These are phyloP conservation scores for Leptinotarsa lineolata DNA, from an alignment of 1,140 invertebrate species.

Conservation along the genomic window DNA sequence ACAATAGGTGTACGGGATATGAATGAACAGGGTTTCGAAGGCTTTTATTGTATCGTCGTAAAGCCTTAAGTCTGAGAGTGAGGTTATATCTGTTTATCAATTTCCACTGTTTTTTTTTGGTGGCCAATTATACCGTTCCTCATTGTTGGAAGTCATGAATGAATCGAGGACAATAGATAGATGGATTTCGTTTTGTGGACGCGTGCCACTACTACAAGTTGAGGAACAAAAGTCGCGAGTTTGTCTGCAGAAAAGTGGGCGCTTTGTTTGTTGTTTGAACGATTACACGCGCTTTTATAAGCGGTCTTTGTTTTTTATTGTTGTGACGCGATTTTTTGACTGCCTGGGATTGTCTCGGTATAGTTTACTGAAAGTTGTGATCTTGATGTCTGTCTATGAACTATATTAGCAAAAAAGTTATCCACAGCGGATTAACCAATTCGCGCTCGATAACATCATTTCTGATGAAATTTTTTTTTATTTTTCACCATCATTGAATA, in stretches of 20 bases:
- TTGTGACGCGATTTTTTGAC: background rate
- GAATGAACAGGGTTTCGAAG: background rate
- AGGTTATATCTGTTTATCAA: background rate
- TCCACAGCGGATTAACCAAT: too few relatives aligned
- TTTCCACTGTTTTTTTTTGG: background rate
- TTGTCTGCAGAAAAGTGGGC: background rate
- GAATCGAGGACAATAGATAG: slow-evolving; percentile 16
- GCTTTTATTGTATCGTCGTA: background rate
- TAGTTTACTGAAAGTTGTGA: too few relatives aligned
- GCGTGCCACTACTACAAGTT: background rate
- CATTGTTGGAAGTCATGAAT: slow-evolving; percentile 17
- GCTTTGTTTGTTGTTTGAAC: slow-evolving; percentile 3
- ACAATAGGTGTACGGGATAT: background rate
- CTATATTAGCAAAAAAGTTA: too few relatives aligned
- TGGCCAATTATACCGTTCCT: slow-evolving; percentile 3
- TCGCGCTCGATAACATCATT: too few relatives aligned
- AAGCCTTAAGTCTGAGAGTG: background rate
- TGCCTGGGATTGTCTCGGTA: too few relatives aligned
- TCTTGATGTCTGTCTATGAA: too few relatives aligned
- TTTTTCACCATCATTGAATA: too few relatives aligned
- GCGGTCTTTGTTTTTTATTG: background rate
- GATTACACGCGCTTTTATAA: background rate
- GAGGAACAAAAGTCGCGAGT: background rate
- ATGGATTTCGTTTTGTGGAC: slow-evolving; percentile 9
- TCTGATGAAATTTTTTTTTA: too few relatives aligned